A percentile compares a stretch with the other conserved stretches of the same genome.
phyloP scores from a whole-genome alignment of 1,140 invertebrate genomes.

The Drosophila repleta region DNA sequence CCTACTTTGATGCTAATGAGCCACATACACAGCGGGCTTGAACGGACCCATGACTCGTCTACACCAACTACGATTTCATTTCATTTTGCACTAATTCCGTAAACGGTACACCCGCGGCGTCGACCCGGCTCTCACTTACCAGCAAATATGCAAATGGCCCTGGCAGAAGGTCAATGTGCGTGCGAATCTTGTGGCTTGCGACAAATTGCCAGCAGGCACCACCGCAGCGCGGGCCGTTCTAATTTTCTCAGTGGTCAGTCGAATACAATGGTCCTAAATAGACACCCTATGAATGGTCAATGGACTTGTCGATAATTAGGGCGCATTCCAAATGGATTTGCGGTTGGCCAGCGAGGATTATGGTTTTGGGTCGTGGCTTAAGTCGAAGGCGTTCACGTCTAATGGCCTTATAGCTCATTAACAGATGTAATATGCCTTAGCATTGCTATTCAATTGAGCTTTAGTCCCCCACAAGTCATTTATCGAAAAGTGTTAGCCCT shows the following conservation, averaged over 20 bases:
- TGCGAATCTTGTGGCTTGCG: slow-evolving; percentile 68
- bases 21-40: slow-evolving; percentile 23
- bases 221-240: slow-evolving; percentile 60
- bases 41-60: background rate
- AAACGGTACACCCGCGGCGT: slow-evolving; percentile 60
- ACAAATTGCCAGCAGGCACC: slow-evolving; percentile 57
- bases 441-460: too few relatives aligned
- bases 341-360: slow-evolving; percentile 41
- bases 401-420: background rate
- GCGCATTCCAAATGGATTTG: slow-evolving; percentile 66
- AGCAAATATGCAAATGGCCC: slow-evolving; percentile 73
- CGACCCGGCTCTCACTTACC: slow-evolving; percentile 1
- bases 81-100: slow-evolving; percentile 71
- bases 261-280: slow-evolving; percentile 37
- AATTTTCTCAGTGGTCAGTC: slow-evolving; percentile 53
- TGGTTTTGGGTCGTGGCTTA: slow-evolving; percentile 16
- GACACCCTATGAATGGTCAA: slow-evolving; percentile 54
- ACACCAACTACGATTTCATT: slow-evolving; percentile 50
- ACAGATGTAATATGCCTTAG: too few relatives aligned
- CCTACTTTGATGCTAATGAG: slow-evolving; percentile 69
- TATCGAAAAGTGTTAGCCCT: too few relatives aligned
- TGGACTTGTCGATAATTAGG: slow-evolving; percentile 65
- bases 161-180: slow-evolving; percentile 76
- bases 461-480: too few relatives aligned
- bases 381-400: background rate